Evolutionary conservation across 2,113 vertebrate species (phyloP).

Genomic region (Zosterops borbonicus): DNA sequence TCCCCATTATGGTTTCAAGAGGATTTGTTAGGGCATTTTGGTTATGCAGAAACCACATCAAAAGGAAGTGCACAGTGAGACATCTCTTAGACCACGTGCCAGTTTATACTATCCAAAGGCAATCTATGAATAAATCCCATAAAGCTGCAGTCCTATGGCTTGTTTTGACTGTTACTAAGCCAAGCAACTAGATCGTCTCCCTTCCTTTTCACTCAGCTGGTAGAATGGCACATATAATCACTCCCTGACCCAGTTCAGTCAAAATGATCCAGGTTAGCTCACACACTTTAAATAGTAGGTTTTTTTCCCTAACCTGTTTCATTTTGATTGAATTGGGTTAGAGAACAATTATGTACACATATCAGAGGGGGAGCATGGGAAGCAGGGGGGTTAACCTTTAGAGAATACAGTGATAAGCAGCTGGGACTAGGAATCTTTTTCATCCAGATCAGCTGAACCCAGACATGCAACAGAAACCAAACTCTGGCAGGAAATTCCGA

Average conservation of each 20-base stretch:
- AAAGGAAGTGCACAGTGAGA: neutral
- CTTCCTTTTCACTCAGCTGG: neutral
- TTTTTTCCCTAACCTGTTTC: conserved; percentile 40
- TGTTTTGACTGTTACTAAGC: conserved; percentile 4
- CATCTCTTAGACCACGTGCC: neutral
- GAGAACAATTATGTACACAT: conserved; percentile 10
- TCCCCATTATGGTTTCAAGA: neutral
- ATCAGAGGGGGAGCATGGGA: neutral
- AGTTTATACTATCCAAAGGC: neutral
- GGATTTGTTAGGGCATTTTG: neutral
- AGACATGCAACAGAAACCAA: neutral
- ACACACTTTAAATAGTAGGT: conserved; percentile 34
- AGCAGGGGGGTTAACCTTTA: neutral
- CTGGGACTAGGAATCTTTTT: neutral
- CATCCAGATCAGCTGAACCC: neutral
- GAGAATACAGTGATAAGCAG: conserved; percentile 5
- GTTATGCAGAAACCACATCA: neutral
- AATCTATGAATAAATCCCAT: neutral
- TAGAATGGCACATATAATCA: neutral
- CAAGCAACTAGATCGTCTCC: conserved; percentile 15
- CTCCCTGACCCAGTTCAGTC: conserved; percentile 61
- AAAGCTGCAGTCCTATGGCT: neutral
- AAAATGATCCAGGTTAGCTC: conserved; percentile 59
- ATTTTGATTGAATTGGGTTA: conserved; percentile 65
- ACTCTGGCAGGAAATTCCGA: neutral